phyloP scores from a whole-genome alignment of 2,797 vertebrate genomes.

The Scomberomorus guttatus region DNA sequence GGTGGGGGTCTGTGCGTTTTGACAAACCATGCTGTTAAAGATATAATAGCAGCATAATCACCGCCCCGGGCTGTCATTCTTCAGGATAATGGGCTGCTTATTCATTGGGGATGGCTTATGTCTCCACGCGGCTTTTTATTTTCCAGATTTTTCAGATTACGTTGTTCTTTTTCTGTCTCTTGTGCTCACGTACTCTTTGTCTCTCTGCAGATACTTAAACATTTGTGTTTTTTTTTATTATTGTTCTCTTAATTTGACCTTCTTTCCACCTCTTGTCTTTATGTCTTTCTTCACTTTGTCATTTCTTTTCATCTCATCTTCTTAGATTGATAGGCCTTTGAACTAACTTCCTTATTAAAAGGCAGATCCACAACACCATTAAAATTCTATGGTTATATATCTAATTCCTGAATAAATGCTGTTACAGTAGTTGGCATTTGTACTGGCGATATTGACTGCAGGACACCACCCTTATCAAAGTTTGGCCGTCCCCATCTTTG shows the following conservation, averaged over 20 bases:
- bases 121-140: conserved; percentile 87
- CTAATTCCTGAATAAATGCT: neutral
- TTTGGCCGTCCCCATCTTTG: neutral
- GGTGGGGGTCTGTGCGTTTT: conserved; percentile 86
- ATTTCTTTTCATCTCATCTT: neutral
- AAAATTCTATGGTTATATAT: neutral
- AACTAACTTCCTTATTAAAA: neutral
- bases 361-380: neutral
- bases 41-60: conserved; percentile 96
- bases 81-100: conserved; percentile 91
- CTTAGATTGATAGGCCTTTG: no score
- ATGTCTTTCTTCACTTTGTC: neutral
- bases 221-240: conserved; percentile 1
- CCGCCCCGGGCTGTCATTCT: conserved; percentile 91
- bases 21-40: conserved; percentile 94
- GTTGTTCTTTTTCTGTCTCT: conserved; percentile 72
- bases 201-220: conserved; percentile 20
- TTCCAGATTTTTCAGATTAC: conserved; percentile 84
- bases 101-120: conserved; percentile 90
- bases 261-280: neutral
- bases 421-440: conserved; percentile 1
- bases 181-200: conserved; percentile 31
- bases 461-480: neutral
- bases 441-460: neutral
- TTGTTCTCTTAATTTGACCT: conserved; percentile 22